These are phyloP conservation scores for Galemys pyrenaicus DNA, from an alignment of 2,113 vertebrate genomes.

Conservation along the genomic window DNA sequence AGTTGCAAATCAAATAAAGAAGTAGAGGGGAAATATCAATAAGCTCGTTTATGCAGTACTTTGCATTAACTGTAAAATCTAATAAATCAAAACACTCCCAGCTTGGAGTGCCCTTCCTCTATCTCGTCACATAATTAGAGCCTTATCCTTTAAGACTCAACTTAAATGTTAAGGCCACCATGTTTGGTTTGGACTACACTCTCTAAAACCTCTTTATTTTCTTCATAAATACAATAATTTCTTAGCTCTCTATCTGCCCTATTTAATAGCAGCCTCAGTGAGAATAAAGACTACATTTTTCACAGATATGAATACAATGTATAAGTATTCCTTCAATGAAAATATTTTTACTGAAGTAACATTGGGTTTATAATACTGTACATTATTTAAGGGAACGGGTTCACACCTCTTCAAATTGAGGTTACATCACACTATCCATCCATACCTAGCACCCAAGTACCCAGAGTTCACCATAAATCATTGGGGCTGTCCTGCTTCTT, in stretches of 20 bases:
- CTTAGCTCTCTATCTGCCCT: background rate
- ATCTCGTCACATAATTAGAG: background rate
- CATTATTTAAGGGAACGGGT: too few relatives aligned
- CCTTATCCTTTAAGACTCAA: background rate
- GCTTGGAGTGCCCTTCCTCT: background rate
- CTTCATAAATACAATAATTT: background rate
- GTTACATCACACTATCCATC: too few relatives aligned
- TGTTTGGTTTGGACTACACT: background rate
- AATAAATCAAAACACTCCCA: background rate
- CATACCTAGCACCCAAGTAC: too few relatives aligned
- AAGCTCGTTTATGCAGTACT: background rate
- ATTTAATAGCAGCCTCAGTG: background rate
- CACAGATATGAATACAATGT: background rate
- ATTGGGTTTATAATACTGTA: too few relatives aligned
- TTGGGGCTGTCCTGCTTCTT: too few relatives aligned
- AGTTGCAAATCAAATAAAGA: conserved; percentile 31
- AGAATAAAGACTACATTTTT: background rate
- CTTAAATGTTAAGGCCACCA: background rate
- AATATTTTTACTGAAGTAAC: too few relatives aligned
- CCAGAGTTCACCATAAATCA: too few relatives aligned
- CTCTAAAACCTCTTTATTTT: background rate
- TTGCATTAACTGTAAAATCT: background rate
- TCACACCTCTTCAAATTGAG: too few relatives aligned
- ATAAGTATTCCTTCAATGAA: conserved; percentile 8
- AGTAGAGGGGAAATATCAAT: background rate